A percentile compares a stretch with the other conserved stretches of the same genome.
Evolutionary conservation across 1,140 invertebrate species (phyloP).

Genomic region (Ceratosolen solmsi): DNA sequence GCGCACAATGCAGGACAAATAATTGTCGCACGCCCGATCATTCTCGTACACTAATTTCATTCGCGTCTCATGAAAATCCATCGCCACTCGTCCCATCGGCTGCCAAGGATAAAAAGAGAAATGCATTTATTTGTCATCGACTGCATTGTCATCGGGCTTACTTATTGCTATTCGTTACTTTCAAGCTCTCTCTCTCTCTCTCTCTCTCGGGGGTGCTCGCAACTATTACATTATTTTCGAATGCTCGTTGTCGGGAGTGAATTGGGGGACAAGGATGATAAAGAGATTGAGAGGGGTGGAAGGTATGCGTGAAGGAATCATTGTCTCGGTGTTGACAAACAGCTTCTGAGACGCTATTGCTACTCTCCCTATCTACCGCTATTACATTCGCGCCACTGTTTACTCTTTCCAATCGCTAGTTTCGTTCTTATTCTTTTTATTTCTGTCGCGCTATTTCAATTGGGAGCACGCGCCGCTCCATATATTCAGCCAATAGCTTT

Average conservation of each 20-base stretch:
- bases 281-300: background rate
- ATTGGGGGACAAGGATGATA: too few relatives aligned
- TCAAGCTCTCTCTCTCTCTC: background rate
- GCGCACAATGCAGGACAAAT: background rate
- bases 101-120: too few relatives aligned
- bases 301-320: background rate
- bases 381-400: background rate
- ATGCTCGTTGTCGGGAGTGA: background rate
- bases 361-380: conserved; percentile 10
- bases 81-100: background rate
- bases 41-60: conserved; percentile 4
- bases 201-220: background rate
- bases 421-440: conserved; percentile 18
- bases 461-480: background rate
- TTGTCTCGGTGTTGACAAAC: conserved; percentile 44
- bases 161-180: conserved; percentile 8
- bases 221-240: conserved; percentile 27
- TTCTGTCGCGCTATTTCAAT: background rate
- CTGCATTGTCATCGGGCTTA: conserved; percentile 8
- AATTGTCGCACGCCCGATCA: background rate
- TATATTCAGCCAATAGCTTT: too few relatives aligned
- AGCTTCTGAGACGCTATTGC: conserved; percentile 18
- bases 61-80: background rate
- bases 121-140: background rate
- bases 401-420: background rate